Evolutionary conservation across 35 echinoderm and acorn worm genomes (phyloP).

Genomic region (Apostichopus californicus): DNA sequence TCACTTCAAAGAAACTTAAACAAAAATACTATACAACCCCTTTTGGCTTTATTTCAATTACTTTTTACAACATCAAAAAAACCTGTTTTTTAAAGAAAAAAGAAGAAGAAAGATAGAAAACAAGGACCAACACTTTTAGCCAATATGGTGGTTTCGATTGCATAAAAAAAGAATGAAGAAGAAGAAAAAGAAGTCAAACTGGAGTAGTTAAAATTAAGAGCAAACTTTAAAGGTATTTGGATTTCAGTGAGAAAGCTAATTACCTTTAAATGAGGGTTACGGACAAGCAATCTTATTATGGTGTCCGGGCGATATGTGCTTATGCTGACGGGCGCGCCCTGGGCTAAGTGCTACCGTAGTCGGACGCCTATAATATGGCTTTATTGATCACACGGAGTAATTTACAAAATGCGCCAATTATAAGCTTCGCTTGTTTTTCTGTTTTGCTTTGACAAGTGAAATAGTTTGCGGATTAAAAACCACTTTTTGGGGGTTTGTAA

Average conservation of each 20-base stretch:
- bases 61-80: conserved; percentile 11
- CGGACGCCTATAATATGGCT: neutral
- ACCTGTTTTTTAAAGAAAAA: conserved; percentile 24
- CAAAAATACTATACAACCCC: neutral
- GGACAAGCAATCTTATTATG: conserved; percentile 30
- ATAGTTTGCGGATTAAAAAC: conserved; percentile 38
- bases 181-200: too few relatives aligned
- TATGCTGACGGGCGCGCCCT: conserved; percentile 25
- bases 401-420: conserved; percentile 42
- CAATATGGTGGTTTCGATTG: conserved; percentile 36
- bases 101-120: neutral
- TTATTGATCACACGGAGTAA: conserved; percentile 6
- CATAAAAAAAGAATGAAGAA: conserved; percentile 8
- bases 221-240: conserved; percentile 22
- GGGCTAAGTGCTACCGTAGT: neutral
- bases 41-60: conserved; percentile 43
- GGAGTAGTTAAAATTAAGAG: conserved; percentile 25
- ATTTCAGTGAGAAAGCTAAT: conserved; percentile 14
- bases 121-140: neutral
- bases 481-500: neutral
- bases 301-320: neutral
- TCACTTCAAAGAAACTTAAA: conserved; percentile 31
- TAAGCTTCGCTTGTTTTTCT: conserved; percentile 44
- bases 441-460: conserved; percentile 14
- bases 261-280: neutral